A percentile compares a stretch with the other conserved stretches of the same genome.
Conservation (phyloP, 2,113 vertebrate genomes). For the Amia ocellicauda region DNA sequence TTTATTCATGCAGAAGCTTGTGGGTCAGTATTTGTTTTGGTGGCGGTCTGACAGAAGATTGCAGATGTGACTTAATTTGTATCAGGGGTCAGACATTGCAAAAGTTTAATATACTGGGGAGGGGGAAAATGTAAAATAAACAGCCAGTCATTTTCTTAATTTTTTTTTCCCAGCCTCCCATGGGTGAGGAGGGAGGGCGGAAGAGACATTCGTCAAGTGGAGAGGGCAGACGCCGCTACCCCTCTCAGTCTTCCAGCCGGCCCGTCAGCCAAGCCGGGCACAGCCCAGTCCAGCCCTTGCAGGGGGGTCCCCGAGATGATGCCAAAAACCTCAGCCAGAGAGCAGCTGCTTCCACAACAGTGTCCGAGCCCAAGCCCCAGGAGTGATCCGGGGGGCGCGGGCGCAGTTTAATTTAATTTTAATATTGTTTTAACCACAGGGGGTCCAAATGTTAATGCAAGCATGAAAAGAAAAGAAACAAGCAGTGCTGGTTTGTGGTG, state of each 20-base stretch:
- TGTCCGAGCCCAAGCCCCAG: constrained; percentile 54
- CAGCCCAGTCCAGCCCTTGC: constrained; percentile 54
- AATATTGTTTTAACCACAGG: constrained; percentile 33
- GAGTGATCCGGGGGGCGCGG: constrained; percentile 50
- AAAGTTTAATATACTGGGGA: too few relatives aligned
- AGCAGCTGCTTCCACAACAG: constrained; percentile 46
- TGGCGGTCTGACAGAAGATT: too few relatives aligned
- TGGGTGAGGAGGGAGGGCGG: constrained; percentile 86
- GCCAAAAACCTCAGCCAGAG: constrained; percentile 78
- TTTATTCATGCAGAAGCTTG: too few relatives aligned
- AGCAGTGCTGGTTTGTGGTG: constrained; percentile 10
- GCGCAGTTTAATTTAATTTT: too few relatives aligned
- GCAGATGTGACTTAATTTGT: too few relatives aligned
- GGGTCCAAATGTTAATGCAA: constrained; percentile 28
- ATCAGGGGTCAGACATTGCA: too few relatives aligned
- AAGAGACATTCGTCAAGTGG: constrained; percentile 78
- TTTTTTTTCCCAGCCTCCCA: constrained; percentile 79
- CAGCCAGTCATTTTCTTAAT: too few relatives aligned
- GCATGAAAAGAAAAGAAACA: constrained; percentile 21
- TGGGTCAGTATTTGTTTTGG: too few relatives aligned
- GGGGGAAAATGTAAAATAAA: too few relatives aligned
- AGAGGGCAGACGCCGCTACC: constrained; percentile 83
- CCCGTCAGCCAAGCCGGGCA: constrained; percentile 59
- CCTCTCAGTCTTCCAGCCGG: constrained; percentile 80
- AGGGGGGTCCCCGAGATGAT: constrained; percentile 69